phyloP scores from a whole-genome alignment of 2,113 vertebrate genomes.

The Lasiurus cinereus region DNA sequence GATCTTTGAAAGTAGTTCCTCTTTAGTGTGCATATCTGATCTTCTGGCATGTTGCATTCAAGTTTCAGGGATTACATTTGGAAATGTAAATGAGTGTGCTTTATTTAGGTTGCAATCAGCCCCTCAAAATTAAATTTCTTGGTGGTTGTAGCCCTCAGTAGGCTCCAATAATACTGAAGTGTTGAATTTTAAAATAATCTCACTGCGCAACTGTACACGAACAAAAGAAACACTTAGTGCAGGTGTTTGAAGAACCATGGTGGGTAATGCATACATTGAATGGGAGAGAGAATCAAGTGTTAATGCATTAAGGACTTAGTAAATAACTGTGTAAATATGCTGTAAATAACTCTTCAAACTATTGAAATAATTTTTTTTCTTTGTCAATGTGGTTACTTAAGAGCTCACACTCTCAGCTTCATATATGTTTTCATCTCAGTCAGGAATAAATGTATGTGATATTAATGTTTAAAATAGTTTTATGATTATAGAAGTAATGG shows the following conservation, averaged over 20 bases:
- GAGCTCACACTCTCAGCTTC: constrained; percentile 5
- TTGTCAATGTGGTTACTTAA: constrained; percentile 40
- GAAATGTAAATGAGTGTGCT: not conserved
- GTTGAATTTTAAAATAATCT: not conserved
- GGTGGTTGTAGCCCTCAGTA: not conserved
- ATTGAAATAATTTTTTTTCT: not conserved
- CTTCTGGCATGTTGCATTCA: constrained; percentile 30
- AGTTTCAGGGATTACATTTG: not conserved
- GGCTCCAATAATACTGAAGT: not conserved
- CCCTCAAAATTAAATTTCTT: constrained; percentile 46
- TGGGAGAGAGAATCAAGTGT: not conserved
- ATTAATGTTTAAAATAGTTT: constrained; percentile 22
- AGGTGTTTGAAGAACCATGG: not conserved
- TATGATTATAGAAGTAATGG: not conserved
- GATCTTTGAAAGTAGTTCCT: not conserved
- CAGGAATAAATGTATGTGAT: constrained; percentile 17
- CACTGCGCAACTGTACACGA: not conserved
- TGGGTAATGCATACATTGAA: not conserved
- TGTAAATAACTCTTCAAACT: constrained; percentile 23
- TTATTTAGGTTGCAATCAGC: not conserved
- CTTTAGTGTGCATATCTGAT: not conserved
- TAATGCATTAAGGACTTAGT: not conserved
- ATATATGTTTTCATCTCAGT: not conserved
- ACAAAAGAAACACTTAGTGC: not conserved
- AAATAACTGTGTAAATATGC: constrained; percentile 38